Percentiles rank a stretch among this genome's conserved stretches.
These are phyloP conservation scores for Notodonta ziczac DNA, from an alignment of 2,888 invertebrate species.

Conservation along the genomic window DNA sequence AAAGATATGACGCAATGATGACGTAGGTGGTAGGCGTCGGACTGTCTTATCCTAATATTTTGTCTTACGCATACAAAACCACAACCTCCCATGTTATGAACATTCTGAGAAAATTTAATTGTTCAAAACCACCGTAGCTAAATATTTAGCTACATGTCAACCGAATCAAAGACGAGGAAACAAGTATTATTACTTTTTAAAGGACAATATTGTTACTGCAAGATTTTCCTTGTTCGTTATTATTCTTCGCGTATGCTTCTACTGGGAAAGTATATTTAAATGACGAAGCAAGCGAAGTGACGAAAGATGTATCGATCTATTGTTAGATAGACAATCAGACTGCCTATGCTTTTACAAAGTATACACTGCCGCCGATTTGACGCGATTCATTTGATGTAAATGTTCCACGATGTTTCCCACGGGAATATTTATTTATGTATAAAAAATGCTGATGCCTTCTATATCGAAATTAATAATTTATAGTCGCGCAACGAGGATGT, in stretches of 20 bases:
- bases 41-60: conserved; percentile 6
- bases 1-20: background rate
- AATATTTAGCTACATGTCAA: background rate
- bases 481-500: too few species aligned
- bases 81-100: background rate
- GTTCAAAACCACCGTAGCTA: background rate
- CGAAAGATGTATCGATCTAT: too few species aligned
- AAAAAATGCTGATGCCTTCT: too few species aligned
- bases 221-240: background rate
- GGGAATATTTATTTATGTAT: too few species aligned
- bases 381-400: too few species aligned
- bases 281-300: too few species aligned
- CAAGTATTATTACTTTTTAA: background rate
- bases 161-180: background rate
- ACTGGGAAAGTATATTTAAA: too few species aligned
- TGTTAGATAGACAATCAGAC: too few species aligned
- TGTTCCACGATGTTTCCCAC: too few species aligned
- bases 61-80: background rate
- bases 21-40: background rate
- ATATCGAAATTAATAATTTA: too few species aligned
- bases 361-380: too few species aligned
- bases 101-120: background rate
- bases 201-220: background rate
- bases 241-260: background rate
- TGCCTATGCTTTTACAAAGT: too few species aligned